Evolutionary conservation across 2,797 vertebrate species (phyloP).

Genomic region (Centropyge bicolor): DNA sequence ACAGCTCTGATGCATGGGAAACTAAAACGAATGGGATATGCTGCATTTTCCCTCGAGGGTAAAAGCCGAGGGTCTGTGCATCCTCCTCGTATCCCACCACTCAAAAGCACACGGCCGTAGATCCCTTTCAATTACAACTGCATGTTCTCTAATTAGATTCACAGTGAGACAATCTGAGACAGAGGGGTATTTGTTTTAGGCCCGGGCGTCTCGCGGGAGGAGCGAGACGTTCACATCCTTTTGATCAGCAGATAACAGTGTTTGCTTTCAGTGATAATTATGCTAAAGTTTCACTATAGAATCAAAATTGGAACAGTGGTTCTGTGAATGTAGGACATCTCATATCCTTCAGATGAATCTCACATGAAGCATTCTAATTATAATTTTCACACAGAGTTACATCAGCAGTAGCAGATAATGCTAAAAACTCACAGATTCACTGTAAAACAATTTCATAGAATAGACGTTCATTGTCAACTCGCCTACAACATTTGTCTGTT

Average conservation of each 20-base stretch:
- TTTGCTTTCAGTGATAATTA: conserved; percentile 33
- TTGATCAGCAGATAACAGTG: conserved; percentile 40
- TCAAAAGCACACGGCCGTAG: not conserved
- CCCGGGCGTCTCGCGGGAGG: conserved; percentile 5
- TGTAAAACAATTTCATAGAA: not conserved
- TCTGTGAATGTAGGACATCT: conserved; percentile 31
- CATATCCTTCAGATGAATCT: conserved; percentile 1
- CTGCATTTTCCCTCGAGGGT: not conserved
- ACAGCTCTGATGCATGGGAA: not conserved
- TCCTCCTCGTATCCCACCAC: conserved; percentile 1
- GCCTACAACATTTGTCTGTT: not conserved
- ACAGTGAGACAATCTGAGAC: not conserved
- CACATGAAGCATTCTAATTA: conserved; percentile 4
- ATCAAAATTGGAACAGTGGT: conserved; percentile 6
- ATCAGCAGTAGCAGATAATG: not conserved
- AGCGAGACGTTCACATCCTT: conserved; percentile 25
- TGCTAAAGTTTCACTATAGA: conserved; percentile 12
- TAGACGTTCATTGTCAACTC: not conserved
- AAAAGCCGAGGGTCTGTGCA: not conserved
- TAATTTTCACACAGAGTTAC: not conserved
- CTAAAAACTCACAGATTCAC: not conserved
- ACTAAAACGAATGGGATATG: conserved; percentile 8
- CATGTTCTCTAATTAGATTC: conserved; percentile 22
- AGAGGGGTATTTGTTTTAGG: conserved; percentile 31
- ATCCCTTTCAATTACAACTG: conserved; percentile 5